Base-by-base conservation (phyloP, 2,888 invertebrate species). In the Athalia circularis region DNA sequence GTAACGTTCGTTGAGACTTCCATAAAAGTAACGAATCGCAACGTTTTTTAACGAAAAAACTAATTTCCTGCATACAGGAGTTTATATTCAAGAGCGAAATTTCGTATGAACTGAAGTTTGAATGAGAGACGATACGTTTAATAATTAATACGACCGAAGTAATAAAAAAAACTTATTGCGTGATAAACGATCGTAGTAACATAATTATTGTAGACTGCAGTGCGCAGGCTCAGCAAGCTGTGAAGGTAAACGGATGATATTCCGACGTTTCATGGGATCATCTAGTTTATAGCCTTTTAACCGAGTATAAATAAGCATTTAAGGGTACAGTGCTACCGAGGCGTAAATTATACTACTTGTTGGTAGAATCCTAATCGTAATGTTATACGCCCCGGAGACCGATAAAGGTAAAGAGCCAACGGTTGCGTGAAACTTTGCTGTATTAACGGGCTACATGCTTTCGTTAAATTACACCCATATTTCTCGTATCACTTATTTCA, bases 281-380 rank as follows among this genome's bases (percentile, higher is more conserved):
- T 50, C 9, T 7, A 48, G 50, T 52, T 67, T 29, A 67, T 11
- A 15, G 67, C 5, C 67, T 9, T 15, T 50, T 9, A 50, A 67
- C 48, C 9, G 67, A 67, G 47, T n/a, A 52, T 15, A 48, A 48
- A 65, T 65, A 65, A 15, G 29, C 15, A 45, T 43, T 7, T 13
- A 7, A 11, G 7, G 29, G 45, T 8, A n/a, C 13, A 50, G 67
- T 67, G 15, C 9, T 47, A 9, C 15, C 8, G 50, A 67, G 29
- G 15, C 67, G 48, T 50, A 67, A 50, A n/a, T 67, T 50, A 29
- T 29, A 67, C 48, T 50, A 13, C 6, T 50, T 65, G 15, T 65
- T 47, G 65, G 48, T 65, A 48, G 50, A 67, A 9, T 50, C 67
- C 15, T 67, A 52, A 67, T 67, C 50, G 47, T 48, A 52, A 67